A percentile compares a stretch with the other conserved stretches of the same genome.
phyloP scores from a whole-genome alignment of 2,888 invertebrate species.

The Amphiduros pacificus region DNA sequence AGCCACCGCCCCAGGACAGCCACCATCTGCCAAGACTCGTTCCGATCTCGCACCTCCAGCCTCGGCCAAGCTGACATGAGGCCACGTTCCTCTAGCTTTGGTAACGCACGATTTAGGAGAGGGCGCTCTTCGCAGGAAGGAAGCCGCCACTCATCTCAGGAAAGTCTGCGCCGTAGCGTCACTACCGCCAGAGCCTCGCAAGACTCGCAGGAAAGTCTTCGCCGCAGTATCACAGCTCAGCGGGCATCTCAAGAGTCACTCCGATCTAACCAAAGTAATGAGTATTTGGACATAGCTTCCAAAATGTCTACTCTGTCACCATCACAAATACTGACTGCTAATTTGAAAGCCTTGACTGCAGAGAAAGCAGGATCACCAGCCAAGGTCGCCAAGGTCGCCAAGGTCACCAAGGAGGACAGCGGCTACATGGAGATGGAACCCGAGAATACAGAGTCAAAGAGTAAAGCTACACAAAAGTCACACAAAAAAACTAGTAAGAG shows the following conservation, averaged over 20 bases:
- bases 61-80: constrained; percentile 39
- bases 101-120: no score
- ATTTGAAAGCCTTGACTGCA: no score
- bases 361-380: no score
- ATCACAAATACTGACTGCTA: background rate
- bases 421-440: no score
- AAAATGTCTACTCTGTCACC: background rate
- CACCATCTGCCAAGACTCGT: constrained; percentile 25
- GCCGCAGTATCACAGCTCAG: no score
- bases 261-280: background rate
- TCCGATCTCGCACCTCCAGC: constrained; percentile 47
- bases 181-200: background rate
- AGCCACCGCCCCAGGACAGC: constrained; percentile 21
- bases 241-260: no score
- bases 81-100: constrained; percentile 52
- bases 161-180: constrained; percentile 9
- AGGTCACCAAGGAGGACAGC: no score
- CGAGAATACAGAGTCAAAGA: no score
- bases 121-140: background rate
- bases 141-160: constrained; percentile 17
- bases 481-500: no score
- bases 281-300: background rate
- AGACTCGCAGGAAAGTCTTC: background rate
- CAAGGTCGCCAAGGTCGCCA: no score
- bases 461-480: no score